These are phyloP conservation scores for Grammomys dolichurus DNA, from an alignment of 2,113 vertebrate genomes.

Conservation along the genomic window DNA sequence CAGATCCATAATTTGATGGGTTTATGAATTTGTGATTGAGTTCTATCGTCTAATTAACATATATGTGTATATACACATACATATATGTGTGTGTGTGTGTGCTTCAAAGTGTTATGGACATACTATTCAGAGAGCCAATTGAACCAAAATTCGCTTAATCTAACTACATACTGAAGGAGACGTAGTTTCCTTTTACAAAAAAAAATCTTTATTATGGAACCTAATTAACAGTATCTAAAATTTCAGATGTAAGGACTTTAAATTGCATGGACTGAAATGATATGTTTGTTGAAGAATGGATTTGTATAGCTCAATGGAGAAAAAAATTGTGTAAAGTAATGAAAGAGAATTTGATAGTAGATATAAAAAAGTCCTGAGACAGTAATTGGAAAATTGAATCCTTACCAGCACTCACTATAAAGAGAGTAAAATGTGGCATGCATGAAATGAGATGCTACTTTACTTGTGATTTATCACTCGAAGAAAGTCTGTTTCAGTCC, in stretches of 20 bases:
- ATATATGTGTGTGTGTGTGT: not conserved
- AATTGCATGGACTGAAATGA: not conserved
- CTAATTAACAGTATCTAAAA: not conserved
- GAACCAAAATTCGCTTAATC: not conserved
- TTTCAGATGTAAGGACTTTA: not conserved
- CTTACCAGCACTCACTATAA: constrained; percentile 61
- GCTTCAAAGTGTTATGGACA: not conserved
- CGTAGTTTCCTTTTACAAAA: constrained; percentile 3
- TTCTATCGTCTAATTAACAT: not conserved
- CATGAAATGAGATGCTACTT: constrained; percentile 71
- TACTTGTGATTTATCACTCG: constrained; percentile 70
- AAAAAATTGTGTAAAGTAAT: constrained; percentile 71
- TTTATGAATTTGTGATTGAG: not conserved
- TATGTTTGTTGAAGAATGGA: constrained; percentile 58
- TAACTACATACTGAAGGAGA: not conserved
- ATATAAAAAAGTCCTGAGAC: constrained; percentile 56
- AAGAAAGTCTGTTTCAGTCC: constrained; percentile 66
- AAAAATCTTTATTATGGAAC: not conserved
- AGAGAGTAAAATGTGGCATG: constrained; percentile 74
- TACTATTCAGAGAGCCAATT: not conserved
- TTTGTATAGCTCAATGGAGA: constrained; percentile 66
- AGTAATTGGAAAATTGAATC: constrained; percentile 74
- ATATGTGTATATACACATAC: not conserved
- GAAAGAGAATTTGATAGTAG: constrained; percentile 70
- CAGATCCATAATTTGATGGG: not conserved